phyloP scores from a whole-genome alignment of 2,113 vertebrate genomes.

The Xiphorhynchus elegans region DNA sequence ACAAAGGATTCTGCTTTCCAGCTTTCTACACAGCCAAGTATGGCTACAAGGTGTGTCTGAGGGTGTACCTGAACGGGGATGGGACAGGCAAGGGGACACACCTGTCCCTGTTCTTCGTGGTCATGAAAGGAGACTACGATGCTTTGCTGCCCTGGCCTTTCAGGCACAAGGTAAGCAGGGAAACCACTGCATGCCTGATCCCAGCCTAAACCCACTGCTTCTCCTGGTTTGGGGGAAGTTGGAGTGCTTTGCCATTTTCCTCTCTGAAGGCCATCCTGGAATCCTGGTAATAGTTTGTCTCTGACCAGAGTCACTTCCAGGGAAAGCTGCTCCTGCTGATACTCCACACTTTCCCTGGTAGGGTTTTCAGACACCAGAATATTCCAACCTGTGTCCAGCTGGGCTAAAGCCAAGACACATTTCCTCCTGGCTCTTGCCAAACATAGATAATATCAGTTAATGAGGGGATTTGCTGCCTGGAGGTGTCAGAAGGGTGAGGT shows the following conservation, averaged over 20 bases:
- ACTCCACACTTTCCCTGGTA: not conserved
- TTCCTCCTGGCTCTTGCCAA: not conserved
- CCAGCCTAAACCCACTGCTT: not conserved
- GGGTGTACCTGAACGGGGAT: constrained; percentile 85
- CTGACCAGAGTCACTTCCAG: not conserved
- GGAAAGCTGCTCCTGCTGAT: not conserved
- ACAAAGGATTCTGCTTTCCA: constrained; percentile 38
- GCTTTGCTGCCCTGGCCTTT: constrained; percentile 85
- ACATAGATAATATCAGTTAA: not conserved
- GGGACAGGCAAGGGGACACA: constrained; percentile 82
- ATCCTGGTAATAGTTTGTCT: not conserved
- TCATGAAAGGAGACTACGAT: constrained; percentile 87
- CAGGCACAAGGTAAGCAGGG: constrained; percentile 80
- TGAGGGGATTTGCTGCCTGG: not conserved
- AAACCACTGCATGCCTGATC: not conserved
- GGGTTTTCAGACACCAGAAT: not conserved
- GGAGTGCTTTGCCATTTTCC: not conserved
- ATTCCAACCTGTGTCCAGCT: not conserved
- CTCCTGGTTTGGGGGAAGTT: not conserved
- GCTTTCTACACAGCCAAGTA: constrained; percentile 87
- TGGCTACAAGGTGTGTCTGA: constrained; percentile 84
- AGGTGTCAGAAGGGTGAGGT: not conserved
- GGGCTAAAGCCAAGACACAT: not conserved
- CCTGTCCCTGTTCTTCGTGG: constrained; percentile 85
- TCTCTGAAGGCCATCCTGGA: not conserved